Conservation (phyloP, 1,140 invertebrate species). For the Homarus americanus region DNA sequence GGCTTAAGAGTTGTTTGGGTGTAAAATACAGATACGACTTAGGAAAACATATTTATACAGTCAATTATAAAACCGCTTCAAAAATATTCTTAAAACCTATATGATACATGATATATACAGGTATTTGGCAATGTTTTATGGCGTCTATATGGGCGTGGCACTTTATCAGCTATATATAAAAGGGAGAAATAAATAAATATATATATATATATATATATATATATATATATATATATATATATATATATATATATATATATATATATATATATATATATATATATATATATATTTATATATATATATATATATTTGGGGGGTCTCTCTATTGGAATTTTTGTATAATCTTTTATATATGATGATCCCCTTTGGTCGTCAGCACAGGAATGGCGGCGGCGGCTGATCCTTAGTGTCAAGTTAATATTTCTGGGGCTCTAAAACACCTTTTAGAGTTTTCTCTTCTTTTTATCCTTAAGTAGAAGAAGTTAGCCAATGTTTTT, state of each 20-base stretch:
- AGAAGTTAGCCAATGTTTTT: no score
- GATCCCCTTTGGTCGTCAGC: slow-evolving; percentile 28
- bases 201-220: neutral
- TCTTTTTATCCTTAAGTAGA: no score
- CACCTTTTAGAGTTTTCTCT: slow-evolving; percentile 2
- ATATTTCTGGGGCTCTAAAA: slow-evolving; percentile 44
- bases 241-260: neutral
- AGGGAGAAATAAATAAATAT: neutral
- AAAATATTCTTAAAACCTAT: no score
- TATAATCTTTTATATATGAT: slow-evolving; percentile 34
- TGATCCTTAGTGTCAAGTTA: neutral
- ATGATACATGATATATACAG: no score
- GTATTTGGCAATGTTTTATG: no score
- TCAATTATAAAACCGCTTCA: no score
- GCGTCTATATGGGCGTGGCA: no score
- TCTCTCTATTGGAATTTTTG: slow-evolving; percentile 2
- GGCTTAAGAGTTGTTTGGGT: no score
- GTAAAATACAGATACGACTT: no score
- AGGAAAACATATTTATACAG: no score
- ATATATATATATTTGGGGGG: slow-evolving; percentile 1
- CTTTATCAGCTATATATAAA: neutral
- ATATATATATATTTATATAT: neutral
- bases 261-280: neutral
- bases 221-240: neutral
- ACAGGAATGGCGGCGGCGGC: slow-evolving; percentile 34